These are phyloP conservation scores for Athripsodes cinereus DNA, from an alignment of 2,888 invertebrate species.

Conservation along the genomic window DNA sequence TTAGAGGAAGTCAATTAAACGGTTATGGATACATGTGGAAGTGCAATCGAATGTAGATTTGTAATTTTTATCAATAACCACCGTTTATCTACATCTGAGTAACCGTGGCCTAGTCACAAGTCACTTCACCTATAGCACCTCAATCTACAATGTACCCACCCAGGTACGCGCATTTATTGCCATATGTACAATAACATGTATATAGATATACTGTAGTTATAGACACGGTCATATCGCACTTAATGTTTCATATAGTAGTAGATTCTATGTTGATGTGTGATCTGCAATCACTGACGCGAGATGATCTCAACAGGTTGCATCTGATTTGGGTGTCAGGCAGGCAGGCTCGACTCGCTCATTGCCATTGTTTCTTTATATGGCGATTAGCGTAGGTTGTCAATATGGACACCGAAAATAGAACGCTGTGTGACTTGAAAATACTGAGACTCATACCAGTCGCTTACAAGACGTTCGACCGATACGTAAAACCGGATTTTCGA, in stretches of 20 bases:
- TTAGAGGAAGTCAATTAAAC: no score
- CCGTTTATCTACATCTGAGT: neutral
- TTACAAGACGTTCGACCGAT: slow-evolving; percentile 16
- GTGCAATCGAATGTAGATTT: no score
- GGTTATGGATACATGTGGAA: no score
- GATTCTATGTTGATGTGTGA: no score
- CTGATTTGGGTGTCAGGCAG: slow-evolving; percentile 17
- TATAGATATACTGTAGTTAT: no score
- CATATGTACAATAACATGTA: no score
- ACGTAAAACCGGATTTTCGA: neutral
- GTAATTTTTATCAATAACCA: neutral
- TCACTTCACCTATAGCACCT: neutral
- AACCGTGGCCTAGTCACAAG: slow-evolving; percentile 1
- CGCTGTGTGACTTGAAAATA: slow-evolving; percentile 12
- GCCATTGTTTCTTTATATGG: slow-evolving; percentile 26
- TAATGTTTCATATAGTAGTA: no score
- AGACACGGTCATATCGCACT: no score
- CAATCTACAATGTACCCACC: neutral
- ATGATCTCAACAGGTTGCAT: slow-evolving; percentile 25
- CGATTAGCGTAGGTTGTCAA: slow-evolving; percentile 24
- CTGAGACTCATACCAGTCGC: slow-evolving; percentile 7
- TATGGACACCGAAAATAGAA: slow-evolving; percentile 26
- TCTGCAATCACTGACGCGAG: neutral
- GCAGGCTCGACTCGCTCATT: slow-evolving; percentile 22
- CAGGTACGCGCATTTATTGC: no score